Evolutionary conservation across 2,888 invertebrate genomes (phyloP), one percentile per base, ranked within the genome.

Genomic region (Cremastobaeus sp.): DNA sequence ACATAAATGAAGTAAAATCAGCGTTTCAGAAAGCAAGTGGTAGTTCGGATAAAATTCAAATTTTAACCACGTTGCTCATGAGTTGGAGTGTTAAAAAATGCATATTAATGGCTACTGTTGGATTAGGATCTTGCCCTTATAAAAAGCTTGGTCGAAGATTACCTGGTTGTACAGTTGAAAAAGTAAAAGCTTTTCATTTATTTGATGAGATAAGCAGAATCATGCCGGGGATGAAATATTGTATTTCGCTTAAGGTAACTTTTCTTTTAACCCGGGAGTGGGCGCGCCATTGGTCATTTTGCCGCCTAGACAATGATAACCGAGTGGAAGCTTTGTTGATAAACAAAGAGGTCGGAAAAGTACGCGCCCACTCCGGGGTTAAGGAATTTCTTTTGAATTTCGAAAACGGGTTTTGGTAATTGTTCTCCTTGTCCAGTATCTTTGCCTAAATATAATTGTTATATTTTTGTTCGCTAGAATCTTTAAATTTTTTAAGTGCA

Each of bases 181-280:
- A 39, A 41, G 62, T 70, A 0, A 52, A 47, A 20, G 47, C 60
- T 1, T 62, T 70, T 41, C 54, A 70, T 12, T 70, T 70, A 8
- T 70, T 62, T 37, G 55, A 62, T 18, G 54, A 65, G 21, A 37
- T 35, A 1, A 65, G 54, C n/a, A 35, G 65, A 28, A 65, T 54
- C 15, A 45, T 43, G 54, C 65, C 35, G 47, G 45, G 65, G 11
- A 17, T n/a, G 9, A 45, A 14, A 4, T 45, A 65, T 41, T 65
- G 4, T 12, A 28, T 65, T 39, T 65, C 65, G 11, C 5, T 65
- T 8, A 35, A 55, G 39, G 39, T 11, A n/a, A n/a, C n/a, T n/a
- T n/a, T n/a, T n/a, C n/a, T n/a, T n/a, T n/a, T n/a, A n/a, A n/a
- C n/a, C n/a, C n/a, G n/a, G n/a, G n/a, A n/a, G n/a, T n/a, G n/a